Base-by-base conservation (phyloP, 1,140 invertebrate genomes). In the Dufourea novaeangliae region DNA sequence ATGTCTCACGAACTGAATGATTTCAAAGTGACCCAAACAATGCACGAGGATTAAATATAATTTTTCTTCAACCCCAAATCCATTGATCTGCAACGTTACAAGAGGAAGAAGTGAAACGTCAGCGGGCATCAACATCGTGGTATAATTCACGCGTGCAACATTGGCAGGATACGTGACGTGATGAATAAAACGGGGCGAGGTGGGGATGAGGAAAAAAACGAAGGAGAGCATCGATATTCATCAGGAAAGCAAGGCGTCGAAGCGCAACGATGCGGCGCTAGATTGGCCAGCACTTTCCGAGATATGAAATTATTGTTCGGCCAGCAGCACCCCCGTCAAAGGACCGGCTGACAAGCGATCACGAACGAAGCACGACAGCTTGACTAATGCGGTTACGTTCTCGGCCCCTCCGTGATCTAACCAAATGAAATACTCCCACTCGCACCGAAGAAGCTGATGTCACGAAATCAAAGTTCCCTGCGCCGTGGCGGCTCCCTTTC, bases 291-390 rank as follows among this genome's bases (percentile, higher is more conserved):
- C 46, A 69, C 71, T 80, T 74, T 69, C 62, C 20, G 37, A 73
- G 72, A 82, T 80, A 82, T 82, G 80, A 79, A 82, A 82, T 82
- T 79, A 78, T 81, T 79, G 67, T 59, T 27, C 79, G 68, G 44
- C 66, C 77, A 50, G 66, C 78, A 76, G 73, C 74, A 41, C 37
- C 56, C 59, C 32, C 50, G 72, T 80, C 78, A 80, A 80, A 80
- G 78, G 66, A 77, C 59, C 63, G 74, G 57, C 63, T 69, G 73
- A 69, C 74, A 68, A 67, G 61, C 57, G 78, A 80, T 70, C 73
- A 77, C 78, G 57, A 77, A 80, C 78, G 78, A 79, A 41, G 78
- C 63, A 79, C 71, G 80, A 82, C 78, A 80, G 80, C 69, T 80
- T 80, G 80, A 82, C 80, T 82, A 80, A 82, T 82, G 76, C 64